Percentiles rank a stretch among this genome's conserved stretches.
These are phyloP conservation scores for Amyelois transitella DNA, from an alignment of 1,140 invertebrate species.

Conservation along the genomic window DNA sequence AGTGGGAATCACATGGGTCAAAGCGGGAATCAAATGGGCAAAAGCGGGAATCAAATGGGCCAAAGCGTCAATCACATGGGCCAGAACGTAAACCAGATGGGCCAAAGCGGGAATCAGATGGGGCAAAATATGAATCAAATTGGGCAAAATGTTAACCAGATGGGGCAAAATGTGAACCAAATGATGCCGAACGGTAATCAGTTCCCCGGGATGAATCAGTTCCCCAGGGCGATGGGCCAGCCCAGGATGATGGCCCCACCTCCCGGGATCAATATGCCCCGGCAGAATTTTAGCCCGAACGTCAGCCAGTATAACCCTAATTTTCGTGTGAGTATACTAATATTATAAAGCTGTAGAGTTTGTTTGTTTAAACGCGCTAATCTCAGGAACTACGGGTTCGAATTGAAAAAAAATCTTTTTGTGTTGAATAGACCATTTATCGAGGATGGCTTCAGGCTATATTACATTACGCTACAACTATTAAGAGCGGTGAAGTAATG, in stretches of 20 bases:
- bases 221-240: slow-evolving; percentile 48
- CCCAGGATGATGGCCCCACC: slow-evolving; percentile 55
- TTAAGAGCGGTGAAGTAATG: too few species aligned
- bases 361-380: too few species aligned
- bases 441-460: too few species aligned
- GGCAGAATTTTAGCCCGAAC: slow-evolving; percentile 54
- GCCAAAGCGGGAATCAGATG: slow-evolving; percentile 36
- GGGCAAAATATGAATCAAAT: slow-evolving; percentile 32
- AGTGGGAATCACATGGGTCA: slow-evolving; percentile 31
- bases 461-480: too few species aligned
- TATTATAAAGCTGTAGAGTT: too few species aligned
- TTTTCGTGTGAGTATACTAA: slow-evolving; percentile 65
- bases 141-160: slow-evolving; percentile 32
- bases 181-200: slow-evolving; percentile 41
- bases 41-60: slow-evolving; percentile 19
- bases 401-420: too few species aligned
- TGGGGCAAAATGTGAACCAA: slow-evolving; percentile 31
- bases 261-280: slow-evolving; percentile 49
- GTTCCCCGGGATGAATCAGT: slow-evolving; percentile 42
- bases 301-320: slow-evolving; percentile 54
- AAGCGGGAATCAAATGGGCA: slow-evolving; percentile 21
- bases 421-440: too few species aligned
- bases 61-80: slow-evolving; percentile 22
- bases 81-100: slow-evolving; percentile 28
- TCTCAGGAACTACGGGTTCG: too few species aligned